Evolutionary conservation across 2,113 vertebrate species (phyloP).

Genomic region (Rallus limicola): DNA sequence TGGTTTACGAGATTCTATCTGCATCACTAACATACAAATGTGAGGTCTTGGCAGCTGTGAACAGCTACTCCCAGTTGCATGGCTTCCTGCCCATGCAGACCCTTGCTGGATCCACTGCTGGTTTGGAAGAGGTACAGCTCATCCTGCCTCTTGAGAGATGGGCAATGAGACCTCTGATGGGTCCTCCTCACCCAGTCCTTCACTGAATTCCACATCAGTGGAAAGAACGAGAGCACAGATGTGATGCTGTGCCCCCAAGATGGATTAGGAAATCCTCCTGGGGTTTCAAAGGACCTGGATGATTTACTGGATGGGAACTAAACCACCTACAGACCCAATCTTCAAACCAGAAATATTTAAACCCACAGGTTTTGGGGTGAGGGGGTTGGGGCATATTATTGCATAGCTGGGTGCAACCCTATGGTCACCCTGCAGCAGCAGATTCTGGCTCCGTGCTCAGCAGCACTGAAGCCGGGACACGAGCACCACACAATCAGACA

Average conservation of each 20-base stretch:
- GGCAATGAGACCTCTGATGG: not conserved
- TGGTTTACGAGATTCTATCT: constrained; percentile 38
- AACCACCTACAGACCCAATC: not conserved
- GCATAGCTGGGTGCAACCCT: accelerated
- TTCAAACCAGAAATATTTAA: not conserved
- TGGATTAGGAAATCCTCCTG: not conserved
- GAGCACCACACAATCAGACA: not conserved
- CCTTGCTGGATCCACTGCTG: not conserved
- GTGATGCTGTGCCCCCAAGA: not conserved
- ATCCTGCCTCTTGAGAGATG: not conserved
- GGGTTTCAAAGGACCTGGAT: not conserved
- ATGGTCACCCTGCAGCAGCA: not conserved
- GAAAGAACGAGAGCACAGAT: not conserved
- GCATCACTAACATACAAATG: constrained; percentile 4
- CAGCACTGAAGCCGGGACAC: not conserved
- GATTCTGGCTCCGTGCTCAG: not conserved
- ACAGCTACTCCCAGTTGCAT: not conserved
- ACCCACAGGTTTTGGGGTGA: not conserved
- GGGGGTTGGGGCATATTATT: not conserved
- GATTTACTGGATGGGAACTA: not conserved
- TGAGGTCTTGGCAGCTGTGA: constrained; percentile 33
- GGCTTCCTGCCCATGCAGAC: not conserved
- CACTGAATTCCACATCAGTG: not conserved
- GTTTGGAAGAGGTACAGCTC: not conserved
- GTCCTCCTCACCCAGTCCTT: not conserved